phyloP scores from a whole-genome alignment of 2,113 vertebrate species.

The Synodontis membranacea region DNA sequence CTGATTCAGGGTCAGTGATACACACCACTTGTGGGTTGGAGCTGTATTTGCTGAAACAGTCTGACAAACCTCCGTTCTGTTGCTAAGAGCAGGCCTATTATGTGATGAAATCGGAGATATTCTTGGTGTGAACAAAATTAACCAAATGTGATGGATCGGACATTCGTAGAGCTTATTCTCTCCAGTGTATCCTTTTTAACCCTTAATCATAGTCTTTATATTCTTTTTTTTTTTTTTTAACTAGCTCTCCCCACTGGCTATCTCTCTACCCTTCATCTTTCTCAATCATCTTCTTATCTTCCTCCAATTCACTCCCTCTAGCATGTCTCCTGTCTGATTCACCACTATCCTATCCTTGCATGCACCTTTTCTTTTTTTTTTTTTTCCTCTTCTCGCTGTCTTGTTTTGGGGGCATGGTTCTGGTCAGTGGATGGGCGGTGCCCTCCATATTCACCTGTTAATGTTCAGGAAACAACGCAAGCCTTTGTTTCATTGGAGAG shows the following conservation, averaged over 20 bases:
- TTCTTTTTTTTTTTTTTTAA: conserved; percentile 1
- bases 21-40: not conserved
- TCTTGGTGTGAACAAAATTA: not conserved
- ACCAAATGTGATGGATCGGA: not conserved
- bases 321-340: not conserved
- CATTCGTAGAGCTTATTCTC: not conserved
- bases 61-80: not conserved
- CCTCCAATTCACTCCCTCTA: not conserved
- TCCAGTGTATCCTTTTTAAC: not conserved
- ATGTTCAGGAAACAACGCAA: conserved; percentile 56
- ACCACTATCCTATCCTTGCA: not conserved
- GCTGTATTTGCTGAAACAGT: conserved; percentile 13
- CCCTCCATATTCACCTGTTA: conserved; percentile 58
- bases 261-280: not conserved
- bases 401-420: conserved; percentile 3
- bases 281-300: not conserved
- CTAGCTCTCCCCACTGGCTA: not conserved
- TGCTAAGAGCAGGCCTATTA: not conserved
- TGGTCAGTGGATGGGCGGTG: conserved; percentile 6
- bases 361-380: not conserved
- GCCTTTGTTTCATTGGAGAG: conserved; percentile 66
- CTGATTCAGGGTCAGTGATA: conserved; percentile 41
- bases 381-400: not conserved
- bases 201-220: not conserved
- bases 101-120: conserved; percentile 6